Evolutionary conservation across 1,140 invertebrate genomes (phyloP), one percentile per base, ranked within the genome.

Genomic region (Lordiphosa mommai): DNA sequence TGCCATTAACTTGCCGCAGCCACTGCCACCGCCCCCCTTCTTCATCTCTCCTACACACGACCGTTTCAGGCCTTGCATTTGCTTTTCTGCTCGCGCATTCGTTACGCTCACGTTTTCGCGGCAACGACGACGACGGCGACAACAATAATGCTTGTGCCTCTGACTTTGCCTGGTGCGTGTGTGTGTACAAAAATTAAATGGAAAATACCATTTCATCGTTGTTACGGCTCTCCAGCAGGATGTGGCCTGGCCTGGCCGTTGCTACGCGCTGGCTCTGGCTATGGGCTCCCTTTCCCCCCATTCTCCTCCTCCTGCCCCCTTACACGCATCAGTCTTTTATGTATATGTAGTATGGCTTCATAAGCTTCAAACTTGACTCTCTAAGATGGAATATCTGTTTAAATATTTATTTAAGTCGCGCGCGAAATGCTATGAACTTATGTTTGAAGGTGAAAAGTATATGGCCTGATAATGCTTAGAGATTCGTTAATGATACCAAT

Each of bases 141-240:
- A 29, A 76, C 73, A 58, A 76, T 68, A 72, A 84, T 68, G 64
- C 63, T 29, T 43, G 29, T 23, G 37, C 3, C 60, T 56, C 41
- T 53, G 41, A 33, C 30, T 14, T 53, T 30, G 47, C 65, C 53
- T 46, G 17, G 46, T 68, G 65, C 64, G 64, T 68, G 48, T 50
- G 23, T 23, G 68, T 80, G 71, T 84, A 72, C 66, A 71, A 76
- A 82, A 82, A 82, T 76, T 71, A 76, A 84, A 82, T 71, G 77
- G 53, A 76, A 80, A 82, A 76, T 71, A 67, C 61, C 68, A 80
- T 76, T 67, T 57, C 23, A 50, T 47, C 48, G 44, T 55, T 36
- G 56, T 64, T 44, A 37, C 56, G 56, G 46, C 38, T 67, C 55
- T 50, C 27, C 47, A 71, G 67, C 73, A 80, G 66, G 76, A 80